A percentile compares a stretch with the other conserved stretches of the same genome.
Conservation (phyloP, 2,113 vertebrate genomes). For the Leptodactylus fuscus region DNA sequence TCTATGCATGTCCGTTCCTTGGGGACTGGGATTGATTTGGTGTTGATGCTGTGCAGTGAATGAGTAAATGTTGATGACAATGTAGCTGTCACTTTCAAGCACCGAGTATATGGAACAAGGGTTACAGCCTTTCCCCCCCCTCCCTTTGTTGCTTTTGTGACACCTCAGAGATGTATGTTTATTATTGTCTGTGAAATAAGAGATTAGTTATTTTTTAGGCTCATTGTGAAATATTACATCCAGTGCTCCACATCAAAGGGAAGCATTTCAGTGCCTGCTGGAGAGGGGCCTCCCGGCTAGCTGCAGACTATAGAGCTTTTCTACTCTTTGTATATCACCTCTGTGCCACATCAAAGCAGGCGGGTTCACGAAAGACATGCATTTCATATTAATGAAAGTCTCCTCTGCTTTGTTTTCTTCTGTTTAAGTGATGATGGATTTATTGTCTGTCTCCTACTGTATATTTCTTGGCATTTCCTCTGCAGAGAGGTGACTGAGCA, state of each 20-base stretch:
- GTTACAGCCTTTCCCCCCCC: background rate
- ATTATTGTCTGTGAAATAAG: conserved; percentile 5
- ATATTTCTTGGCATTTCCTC: conserved; percentile 7
- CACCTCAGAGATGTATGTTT: conserved; percentile 17
- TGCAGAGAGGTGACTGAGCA: background rate
- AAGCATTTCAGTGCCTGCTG: background rate
- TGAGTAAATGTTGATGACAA: no score
- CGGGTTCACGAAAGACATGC: background rate
- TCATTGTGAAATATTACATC: background rate
- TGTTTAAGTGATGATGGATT: conserved; percentile 16
- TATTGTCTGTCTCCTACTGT: background rate
- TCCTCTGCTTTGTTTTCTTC: background rate
- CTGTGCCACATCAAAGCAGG: conserved; percentile 51
- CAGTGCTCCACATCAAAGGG: conserved; percentile 44
- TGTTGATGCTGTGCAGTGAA: no score
- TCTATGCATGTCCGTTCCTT: no score
- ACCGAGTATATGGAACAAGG: background rate
- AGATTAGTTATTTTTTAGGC: conserved; percentile 17
- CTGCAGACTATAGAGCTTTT: background rate
- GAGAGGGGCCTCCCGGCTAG: conserved; percentile 3
- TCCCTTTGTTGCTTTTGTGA: background rate
- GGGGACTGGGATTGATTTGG: no score
- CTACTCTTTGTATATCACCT: conserved; percentile 25
- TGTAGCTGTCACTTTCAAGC: no score
- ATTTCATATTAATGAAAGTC: conserved; percentile 16